These are phyloP conservation scores for Mechanitis messenoides DNA, from an alignment of 2,888 invertebrate genomes.

Conservation along the genomic window DNA sequence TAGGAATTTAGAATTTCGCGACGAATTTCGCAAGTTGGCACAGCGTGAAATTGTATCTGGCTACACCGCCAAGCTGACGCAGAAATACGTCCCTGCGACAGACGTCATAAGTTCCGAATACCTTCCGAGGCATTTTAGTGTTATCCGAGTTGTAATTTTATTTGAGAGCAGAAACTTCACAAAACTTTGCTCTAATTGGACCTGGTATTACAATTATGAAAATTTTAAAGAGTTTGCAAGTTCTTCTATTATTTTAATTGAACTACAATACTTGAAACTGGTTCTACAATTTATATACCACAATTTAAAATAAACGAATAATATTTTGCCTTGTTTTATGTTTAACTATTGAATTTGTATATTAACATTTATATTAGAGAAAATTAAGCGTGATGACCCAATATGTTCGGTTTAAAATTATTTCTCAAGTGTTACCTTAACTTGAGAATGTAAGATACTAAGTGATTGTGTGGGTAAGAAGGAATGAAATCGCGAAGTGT, in stretches of 20 bases:
- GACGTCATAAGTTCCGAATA: constrained; percentile 62
- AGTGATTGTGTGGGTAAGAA: constrained; percentile 71
- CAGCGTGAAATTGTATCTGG: constrained; percentile 73
- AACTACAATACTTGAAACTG: too few species aligned
- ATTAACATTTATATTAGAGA: too few species aligned
- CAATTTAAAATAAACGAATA: neutral
- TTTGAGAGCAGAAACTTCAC: constrained; percentile 13
- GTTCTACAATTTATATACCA: neutral
- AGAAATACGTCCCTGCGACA: constrained; percentile 52
- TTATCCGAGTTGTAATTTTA: constrained; percentile 17
- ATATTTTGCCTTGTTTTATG: neutral
- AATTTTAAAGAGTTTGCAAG: constrained; percentile 18
- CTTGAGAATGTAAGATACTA: constrained; percentile 53
- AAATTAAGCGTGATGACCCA: neutral
- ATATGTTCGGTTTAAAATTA: neutral
- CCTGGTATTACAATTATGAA: constrained; percentile 25
- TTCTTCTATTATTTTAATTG: constrained; percentile 1
- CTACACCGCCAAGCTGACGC: constrained; percentile 66
- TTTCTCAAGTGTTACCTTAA: neutral
- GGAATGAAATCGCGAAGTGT: constrained; percentile 67
- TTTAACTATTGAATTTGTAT: too few species aligned
- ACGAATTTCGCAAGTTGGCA: constrained; percentile 69
- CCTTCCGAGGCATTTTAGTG: constrained; percentile 31
- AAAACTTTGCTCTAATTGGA: constrained; percentile 22
- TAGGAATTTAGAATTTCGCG: constrained; percentile 67